Conservation (phyloP, 1,140 invertebrate species). For the Drosophila serrata region DNA sequence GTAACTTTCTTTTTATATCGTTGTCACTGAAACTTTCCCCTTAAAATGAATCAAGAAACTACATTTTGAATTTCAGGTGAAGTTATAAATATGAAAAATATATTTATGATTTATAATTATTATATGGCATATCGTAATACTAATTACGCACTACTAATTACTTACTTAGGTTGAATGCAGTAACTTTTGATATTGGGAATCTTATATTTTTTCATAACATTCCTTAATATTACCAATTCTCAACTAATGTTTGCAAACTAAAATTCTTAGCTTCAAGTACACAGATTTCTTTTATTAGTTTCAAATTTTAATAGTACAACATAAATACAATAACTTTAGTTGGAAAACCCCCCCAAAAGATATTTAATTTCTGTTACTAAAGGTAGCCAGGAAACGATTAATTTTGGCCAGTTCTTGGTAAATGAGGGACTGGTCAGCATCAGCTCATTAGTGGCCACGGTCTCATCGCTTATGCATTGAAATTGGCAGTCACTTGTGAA, state of each 20-base stretch:
- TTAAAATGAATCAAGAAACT: not conserved
- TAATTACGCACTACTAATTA: no score
- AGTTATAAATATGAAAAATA: no score
- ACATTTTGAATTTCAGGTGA: no score
- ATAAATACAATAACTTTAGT: not conserved
- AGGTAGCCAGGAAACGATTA: not conserved
- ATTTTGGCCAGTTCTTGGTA: conserved; percentile 4
- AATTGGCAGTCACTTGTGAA: conserved; percentile 81
- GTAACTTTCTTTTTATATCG: not conserved
- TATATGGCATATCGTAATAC: no score
- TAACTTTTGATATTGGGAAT: no score
- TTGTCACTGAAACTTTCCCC: not conserved
- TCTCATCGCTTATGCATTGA: conserved; percentile 81
- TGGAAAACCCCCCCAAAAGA: not conserved
- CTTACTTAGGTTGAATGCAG: no score
- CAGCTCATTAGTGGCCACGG: conserved; percentile 67
- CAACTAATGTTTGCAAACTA: no score
- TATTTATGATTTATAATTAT: not conserved
- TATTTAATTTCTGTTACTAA: not conserved
- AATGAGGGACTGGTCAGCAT: conserved; percentile 1
- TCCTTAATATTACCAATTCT: no score
- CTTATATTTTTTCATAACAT: no score
- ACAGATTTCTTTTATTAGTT: not conserved
- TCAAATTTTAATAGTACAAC: not conserved
- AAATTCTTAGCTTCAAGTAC: not conserved